Base-by-base conservation (phyloP, 2,113 vertebrate genomes). In the Hypocryptadius cinnamomeus region DNA sequence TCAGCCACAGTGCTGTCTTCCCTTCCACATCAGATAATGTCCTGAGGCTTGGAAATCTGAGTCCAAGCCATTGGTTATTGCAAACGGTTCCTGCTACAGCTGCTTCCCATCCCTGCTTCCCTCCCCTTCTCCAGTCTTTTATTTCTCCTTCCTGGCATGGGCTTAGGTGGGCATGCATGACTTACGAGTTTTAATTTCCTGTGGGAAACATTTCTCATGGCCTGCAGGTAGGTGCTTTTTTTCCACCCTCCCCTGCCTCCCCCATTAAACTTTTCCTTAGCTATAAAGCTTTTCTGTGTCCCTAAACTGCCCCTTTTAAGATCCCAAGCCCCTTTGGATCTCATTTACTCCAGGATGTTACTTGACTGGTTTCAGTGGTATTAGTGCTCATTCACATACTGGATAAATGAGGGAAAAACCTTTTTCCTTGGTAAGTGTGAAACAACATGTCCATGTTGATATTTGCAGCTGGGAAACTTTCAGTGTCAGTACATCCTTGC, bases 101-200 rank as follows among this genome's bases (percentile, higher is more conserved):
- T 92, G 47, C 79, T 90, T 70, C 40, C 56, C 27, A 77, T 89
- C 56, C 35, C 15, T 83, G 42, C 48, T 89, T 93, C 51, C 64
- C 60, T 86, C 31, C 30, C 47, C 15, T 91, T 83, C 44, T 31
- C 48, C 23, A 64, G 60, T 33, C 57, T 89, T 93, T 93, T 90
- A 64, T 93, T 95, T 90, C 65, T 81, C 69, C 77, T 85, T 93
- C 89, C 88, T 94, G 95, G 84, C 77, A 93, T 81, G 72, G 31
- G n/a, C 54, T 95, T 93, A 93, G 86, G 94, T 94, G 94, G 84
- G 92, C 92, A 91, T 17, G 63, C 80, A 91, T 93, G 86, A 63
- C 83, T 95, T 95, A 90, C 0, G 4, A 95, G 70, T 86, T 96
- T 94, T 93, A 95, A 96, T 96, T 96, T 96, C 92, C 95, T 93